Conservation (phyloP, 2,797 vertebrate species). For the Chelidonichthys spinosus region DNA sequence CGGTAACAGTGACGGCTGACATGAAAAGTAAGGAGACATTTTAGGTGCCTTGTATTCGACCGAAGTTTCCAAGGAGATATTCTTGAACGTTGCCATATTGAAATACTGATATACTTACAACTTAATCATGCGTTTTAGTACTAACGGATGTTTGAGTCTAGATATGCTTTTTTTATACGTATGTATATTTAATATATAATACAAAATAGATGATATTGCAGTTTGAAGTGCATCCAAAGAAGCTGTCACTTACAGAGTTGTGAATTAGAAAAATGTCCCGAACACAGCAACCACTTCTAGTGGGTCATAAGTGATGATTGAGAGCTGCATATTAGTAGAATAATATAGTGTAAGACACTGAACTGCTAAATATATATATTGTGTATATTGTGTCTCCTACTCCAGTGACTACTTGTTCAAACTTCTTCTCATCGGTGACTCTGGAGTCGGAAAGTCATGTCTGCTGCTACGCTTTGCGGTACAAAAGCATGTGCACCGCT, state of each 20-base stretch:
- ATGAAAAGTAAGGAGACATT: not conserved
- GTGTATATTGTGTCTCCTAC: constrained; percentile 10
- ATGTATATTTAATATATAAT: not conserved
- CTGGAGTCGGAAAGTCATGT: constrained; percentile 87
- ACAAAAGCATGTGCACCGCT: constrained; percentile 12
- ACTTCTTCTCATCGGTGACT: constrained; percentile 87
- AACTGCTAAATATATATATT: not conserved
- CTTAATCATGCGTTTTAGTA: not conserved
- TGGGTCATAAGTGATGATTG: too few relatives aligned
- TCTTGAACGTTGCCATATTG: not conserved
- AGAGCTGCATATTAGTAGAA: too few relatives aligned
- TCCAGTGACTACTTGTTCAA: constrained; percentile 87
- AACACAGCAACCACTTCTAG: too few relatives aligned
- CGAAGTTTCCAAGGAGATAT: not conserved
- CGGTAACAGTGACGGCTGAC: not conserved
- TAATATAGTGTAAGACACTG: not conserved
- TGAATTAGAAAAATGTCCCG: not conserved
- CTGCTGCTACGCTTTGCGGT: constrained; percentile 87
- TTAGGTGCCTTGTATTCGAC: not conserved
- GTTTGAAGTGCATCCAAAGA: not conserved
- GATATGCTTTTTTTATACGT: not conserved
- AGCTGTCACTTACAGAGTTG: not conserved
- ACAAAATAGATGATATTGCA: not conserved
- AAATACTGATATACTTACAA: not conserved
- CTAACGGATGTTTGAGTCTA: not conserved